Evolutionary conservation across 2,888 invertebrate genomes (phyloP).

Genomic region (Subacronicta megacephala): DNA sequence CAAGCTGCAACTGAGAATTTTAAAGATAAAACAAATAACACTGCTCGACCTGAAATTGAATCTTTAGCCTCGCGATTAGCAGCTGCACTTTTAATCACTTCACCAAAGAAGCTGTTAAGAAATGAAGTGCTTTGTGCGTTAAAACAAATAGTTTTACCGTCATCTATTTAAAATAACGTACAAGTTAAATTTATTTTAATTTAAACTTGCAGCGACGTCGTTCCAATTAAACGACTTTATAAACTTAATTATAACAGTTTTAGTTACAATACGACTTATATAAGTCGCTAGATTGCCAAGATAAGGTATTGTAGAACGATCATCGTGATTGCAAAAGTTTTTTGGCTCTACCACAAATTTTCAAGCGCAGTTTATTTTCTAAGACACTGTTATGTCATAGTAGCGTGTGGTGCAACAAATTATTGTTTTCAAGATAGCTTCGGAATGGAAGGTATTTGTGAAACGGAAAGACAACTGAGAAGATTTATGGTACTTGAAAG

Average conservation of each 20-base stretch:
- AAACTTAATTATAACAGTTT: constrained; percentile 37
- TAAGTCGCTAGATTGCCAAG: constrained; percentile 16
- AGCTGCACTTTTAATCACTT: too few species aligned
- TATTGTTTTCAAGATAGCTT: constrained; percentile 27
- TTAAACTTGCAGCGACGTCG: constrained; percentile 27
- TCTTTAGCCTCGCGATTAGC: too few species aligned
- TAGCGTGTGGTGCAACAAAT: constrained; percentile 32
- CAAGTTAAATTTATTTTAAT: constrained; percentile 22
- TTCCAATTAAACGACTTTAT: constrained; percentile 20
- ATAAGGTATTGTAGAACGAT: constrained; percentile 19
- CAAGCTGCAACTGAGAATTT: too few species aligned
- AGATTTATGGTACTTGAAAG: constrained; percentile 28
- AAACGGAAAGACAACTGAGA: constrained; percentile 22
- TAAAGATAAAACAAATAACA: too few species aligned
- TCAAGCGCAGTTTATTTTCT: constrained; percentile 16
- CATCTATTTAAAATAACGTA: constrained; percentile 20
- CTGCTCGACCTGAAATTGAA: too few species aligned
- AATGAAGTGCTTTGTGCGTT: too few species aligned
- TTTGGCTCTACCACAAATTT: constrained; percentile 23
- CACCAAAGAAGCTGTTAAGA: not conserved
- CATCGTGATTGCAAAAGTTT: constrained; percentile 13
- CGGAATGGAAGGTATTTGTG: constrained; percentile 31
- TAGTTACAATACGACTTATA: constrained; percentile 30
- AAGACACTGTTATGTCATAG: not conserved
- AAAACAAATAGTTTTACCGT: constrained; percentile 1